Evolutionary conservation across 2,888 invertebrate genomes (phyloP).

Genomic region (Dioctria linearis): DNA sequence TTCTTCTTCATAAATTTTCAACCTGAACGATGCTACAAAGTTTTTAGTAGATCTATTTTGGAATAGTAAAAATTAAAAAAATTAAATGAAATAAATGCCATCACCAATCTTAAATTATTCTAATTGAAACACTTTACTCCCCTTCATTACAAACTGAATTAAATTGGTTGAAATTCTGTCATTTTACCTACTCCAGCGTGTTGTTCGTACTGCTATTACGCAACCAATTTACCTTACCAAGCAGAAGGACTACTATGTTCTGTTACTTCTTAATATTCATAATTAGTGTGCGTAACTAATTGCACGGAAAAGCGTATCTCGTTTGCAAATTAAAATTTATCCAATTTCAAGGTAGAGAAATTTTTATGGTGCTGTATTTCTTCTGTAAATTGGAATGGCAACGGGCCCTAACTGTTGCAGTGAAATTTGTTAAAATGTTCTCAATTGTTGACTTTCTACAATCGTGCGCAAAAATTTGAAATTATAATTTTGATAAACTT

Average conservation of each 20-base stretch:
- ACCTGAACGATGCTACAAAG: too few species aligned
- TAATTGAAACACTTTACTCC: background rate
- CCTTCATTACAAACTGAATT: slow-evolving; percentile 2
- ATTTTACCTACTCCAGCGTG: background rate
- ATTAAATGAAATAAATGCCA: background rate
- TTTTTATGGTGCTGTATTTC: slow-evolving; percentile 9
- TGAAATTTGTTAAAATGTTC: too few species aligned
- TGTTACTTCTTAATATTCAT: slow-evolving; percentile 21
- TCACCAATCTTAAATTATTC: background rate
- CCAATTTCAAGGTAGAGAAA: slow-evolving; percentile 5
- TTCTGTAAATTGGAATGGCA: slow-evolving; percentile 9
- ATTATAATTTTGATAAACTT: too few species aligned
- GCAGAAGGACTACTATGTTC: background rate
- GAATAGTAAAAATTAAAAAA: too few species aligned
- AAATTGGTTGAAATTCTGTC: slow-evolving; percentile 7
- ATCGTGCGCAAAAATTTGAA: too few species aligned
- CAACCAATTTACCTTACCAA: background rate
- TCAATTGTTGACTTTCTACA: too few species aligned
- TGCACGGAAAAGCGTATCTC: slow-evolving; percentile 40
- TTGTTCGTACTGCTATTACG: background rate
- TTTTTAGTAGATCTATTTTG: too few species aligned
- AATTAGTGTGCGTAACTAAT: slow-evolving; percentile 37
- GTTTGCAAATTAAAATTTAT: slow-evolving; percentile 44
- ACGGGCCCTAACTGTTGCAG: too few species aligned
- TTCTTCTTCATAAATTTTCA: too few species aligned